Evolutionary conservation across 2,113 vertebrate species (phyloP).

Genomic region (Lophochroa leadbeateri): DNA sequence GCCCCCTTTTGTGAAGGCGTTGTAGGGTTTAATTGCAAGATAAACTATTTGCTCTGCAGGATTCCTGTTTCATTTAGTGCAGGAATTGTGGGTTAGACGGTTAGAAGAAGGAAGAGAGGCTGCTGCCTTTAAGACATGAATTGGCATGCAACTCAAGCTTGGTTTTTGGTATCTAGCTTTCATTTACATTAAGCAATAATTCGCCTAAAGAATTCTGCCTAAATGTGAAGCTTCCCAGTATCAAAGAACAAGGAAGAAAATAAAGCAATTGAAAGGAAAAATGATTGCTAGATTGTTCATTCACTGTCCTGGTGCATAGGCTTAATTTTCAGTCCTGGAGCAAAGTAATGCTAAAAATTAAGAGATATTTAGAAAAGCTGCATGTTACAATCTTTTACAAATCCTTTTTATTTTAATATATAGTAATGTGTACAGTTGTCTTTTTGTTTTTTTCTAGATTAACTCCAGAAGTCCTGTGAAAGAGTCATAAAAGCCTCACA

Average conservation of each 20-base stretch:
- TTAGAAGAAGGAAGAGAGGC: background rate
- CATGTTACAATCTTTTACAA: background rate
- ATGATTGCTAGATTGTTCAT: conserved; percentile 9
- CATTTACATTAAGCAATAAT: conserved; percentile 22
- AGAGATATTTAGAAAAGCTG: background rate
- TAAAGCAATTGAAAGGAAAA: conserved; percentile 2
- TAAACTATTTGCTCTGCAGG: background rate
- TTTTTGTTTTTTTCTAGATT: conserved; percentile 34
- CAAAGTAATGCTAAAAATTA: conserved; percentile 15
- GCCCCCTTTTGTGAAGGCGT: background rate
- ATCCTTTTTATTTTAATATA: conserved; percentile 2
- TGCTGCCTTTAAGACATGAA: background rate
- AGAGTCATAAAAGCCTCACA: background rate
- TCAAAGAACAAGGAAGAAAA: conserved; percentile 30
- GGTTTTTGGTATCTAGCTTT: background rate
- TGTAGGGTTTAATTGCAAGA: background rate
- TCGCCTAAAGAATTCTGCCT: background rate
- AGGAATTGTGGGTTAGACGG: background rate
- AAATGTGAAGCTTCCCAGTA: background rate
- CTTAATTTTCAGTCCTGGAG: conserved; percentile 34
- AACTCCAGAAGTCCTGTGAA: background rate
- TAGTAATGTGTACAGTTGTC: background rate
- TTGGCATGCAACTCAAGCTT: background rate
- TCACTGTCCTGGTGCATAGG: background rate
- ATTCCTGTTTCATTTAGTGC: background rate